Conservation (phyloP, 2,797 vertebrate genomes). For the Pangasius macronema region DNA sequence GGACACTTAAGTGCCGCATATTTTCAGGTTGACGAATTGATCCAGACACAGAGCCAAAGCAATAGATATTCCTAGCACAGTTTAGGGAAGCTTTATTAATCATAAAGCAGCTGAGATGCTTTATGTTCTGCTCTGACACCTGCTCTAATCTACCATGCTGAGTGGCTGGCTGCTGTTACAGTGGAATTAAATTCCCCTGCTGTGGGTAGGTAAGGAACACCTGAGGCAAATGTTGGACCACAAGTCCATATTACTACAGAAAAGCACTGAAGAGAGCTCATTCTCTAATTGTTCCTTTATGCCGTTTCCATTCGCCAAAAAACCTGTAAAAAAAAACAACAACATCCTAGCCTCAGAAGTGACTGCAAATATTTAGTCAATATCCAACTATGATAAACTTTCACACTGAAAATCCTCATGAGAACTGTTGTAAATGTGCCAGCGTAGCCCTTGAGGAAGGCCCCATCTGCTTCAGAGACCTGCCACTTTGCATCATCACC, state of each 20-base stretch:
- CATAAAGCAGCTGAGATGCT: slow-evolving; percentile 54
- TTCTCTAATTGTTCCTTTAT: not conserved
- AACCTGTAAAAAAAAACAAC: not conserved
- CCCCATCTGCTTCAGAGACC: slow-evolving; percentile 68
- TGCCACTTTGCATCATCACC: slow-evolving; percentile 66
- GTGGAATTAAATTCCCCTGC: slow-evolving; percentile 58
- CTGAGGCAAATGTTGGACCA: slow-evolving; percentile 40
- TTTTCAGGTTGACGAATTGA: slow-evolving; percentile 68
- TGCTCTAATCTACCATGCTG: slow-evolving; percentile 62
- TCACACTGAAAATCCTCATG: not conserved
- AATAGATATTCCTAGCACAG: slow-evolving; percentile 64
- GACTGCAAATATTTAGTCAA: not conserved
- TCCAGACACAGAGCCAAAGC: slow-evolving; percentile 59
- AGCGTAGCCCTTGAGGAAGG: slow-evolving; percentile 62
- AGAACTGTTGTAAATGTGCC: slow-evolving; percentile 54
- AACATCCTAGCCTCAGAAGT: not conserved
- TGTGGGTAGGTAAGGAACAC: slow-evolving; percentile 32
- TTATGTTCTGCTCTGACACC: slow-evolving; percentile 61
- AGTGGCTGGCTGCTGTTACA: slow-evolving; percentile 41
- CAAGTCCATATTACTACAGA: slow-evolving; percentile 6
- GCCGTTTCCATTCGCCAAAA: not conserved
- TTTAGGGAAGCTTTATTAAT: slow-evolving; percentile 70
- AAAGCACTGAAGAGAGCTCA: not conserved
- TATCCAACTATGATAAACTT: not conserved
- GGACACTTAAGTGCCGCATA: slow-evolving; percentile 65